phyloP scores from a whole-genome alignment of 2,797 vertebrate species.

The Morelia viridis region DNA sequence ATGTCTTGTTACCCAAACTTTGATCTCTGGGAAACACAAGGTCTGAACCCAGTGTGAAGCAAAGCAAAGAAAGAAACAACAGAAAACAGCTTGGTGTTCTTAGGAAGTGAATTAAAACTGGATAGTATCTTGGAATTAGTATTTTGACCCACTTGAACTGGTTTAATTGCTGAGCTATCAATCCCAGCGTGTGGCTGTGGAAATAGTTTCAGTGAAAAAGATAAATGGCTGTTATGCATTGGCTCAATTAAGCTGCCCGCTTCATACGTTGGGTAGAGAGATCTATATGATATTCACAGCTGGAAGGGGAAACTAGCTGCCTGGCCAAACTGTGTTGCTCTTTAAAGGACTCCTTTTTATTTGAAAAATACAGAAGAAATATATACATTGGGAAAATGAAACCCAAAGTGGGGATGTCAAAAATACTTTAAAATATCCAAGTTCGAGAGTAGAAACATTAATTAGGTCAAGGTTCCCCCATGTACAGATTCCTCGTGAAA shows the following conservation, averaged over 20 bases:
- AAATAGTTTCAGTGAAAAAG: slow-evolving; percentile 51
- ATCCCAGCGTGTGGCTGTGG: slow-evolving; percentile 28
- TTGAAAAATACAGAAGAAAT: background rate
- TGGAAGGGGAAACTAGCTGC: background rate
- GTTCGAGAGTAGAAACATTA: background rate
- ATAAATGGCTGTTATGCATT: slow-evolving; percentile 37
- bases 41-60: slow-evolving; percentile 47
- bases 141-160: slow-evolving; percentile 59
- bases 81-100: slow-evolving; percentile 50
- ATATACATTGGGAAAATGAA: background rate
- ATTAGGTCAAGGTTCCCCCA: background rate
- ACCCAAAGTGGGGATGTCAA: background rate
- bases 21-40: slow-evolving; percentile 20
- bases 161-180: slow-evolving; percentile 65
- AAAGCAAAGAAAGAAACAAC: slow-evolving; percentile 35
- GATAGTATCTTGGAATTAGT: slow-evolving; percentile 55
- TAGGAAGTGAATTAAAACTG: slow-evolving; percentile 56
- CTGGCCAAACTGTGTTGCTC: background rate
- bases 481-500: background rate
- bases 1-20: slow-evolving; percentile 16
- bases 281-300: background rate
- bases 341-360: background rate
- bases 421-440: background rate
- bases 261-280: slow-evolving; percentile 5
- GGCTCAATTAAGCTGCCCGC: slow-evolving; percentile 11